These are phyloP conservation scores for Pterobdella sp. DNA, from an alignment of 2,888 invertebrate species.

Conservation along the genomic window DNA sequence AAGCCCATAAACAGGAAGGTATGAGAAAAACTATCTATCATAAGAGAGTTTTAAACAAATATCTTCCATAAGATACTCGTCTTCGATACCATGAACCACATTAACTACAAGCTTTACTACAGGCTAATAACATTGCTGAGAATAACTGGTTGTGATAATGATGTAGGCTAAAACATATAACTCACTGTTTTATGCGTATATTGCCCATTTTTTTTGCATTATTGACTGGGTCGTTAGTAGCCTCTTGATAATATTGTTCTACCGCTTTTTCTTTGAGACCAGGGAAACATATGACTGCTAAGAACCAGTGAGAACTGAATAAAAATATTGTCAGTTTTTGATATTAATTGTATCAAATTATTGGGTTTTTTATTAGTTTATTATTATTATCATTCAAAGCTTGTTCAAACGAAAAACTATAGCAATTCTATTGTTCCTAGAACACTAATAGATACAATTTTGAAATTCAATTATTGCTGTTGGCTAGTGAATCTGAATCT, in stretches of 20 bases:
- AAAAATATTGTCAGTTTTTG: conserved; percentile 31
- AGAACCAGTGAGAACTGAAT: conserved; percentile 79
- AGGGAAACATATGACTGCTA: conserved; percentile 91
- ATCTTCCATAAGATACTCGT: too few relatives aligned
- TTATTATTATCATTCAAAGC: background rate
- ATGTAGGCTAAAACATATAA: too few relatives aligned
- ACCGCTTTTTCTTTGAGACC: conserved; percentile 50
- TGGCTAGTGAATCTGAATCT: too few relatives aligned
- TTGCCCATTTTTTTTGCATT: background rate
- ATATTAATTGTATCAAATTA: too few relatives aligned
- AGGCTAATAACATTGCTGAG: conserved; percentile 14
- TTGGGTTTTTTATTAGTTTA: background rate
- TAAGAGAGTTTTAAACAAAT: too few relatives aligned
- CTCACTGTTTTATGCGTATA: too few relatives aligned
- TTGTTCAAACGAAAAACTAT: background rate
- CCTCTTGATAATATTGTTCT: background rate
- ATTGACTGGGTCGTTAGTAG: background rate
- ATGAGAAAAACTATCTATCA: too few relatives aligned
- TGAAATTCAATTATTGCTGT: too few relatives aligned
- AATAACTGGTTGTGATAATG: background rate
- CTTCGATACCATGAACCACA: too few relatives aligned
- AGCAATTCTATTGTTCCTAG: background rate
- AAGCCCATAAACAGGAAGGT: too few relatives aligned
- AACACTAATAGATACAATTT: background rate
- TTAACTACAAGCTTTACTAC: too few relatives aligned